These are phyloP conservation scores for Dissostichus mawsoni DNA, from an alignment of 2,113 vertebrate species.

Conservation along the genomic window DNA sequence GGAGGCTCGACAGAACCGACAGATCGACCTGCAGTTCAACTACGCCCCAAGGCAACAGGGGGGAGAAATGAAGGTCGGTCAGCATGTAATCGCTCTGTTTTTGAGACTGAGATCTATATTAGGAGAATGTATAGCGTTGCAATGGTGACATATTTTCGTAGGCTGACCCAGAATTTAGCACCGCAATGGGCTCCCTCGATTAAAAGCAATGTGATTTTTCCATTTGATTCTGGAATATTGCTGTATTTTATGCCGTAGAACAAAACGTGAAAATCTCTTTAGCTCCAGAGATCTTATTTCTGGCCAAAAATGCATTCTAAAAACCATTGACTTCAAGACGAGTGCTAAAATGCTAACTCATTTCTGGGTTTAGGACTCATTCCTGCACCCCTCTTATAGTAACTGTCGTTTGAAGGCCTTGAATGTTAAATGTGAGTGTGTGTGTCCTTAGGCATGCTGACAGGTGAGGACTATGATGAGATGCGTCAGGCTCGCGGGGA, in stretches of 20 bases:
- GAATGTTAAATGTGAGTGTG: not conserved
- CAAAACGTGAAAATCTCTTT: too few relatives aligned
- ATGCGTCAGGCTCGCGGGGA: conserved; percentile 85
- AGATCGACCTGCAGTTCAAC: conserved; percentile 97
- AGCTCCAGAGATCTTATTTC: too few relatives aligned
- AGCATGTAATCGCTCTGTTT: not conserved
- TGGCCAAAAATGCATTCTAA: too few relatives aligned
- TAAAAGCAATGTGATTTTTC: too few relatives aligned
- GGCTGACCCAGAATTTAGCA: too few relatives aligned
- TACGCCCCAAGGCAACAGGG: conserved; percentile 85
- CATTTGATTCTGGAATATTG: too few relatives aligned
- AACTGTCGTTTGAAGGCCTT: not conserved
- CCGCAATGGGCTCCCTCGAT: too few relatives aligned
- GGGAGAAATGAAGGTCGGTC: conserved; percentile 88
- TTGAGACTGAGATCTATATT: not conserved
- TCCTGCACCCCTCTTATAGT: not conserved
- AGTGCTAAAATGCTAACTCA: too few relatives aligned
- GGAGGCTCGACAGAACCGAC: conserved; percentile 96
- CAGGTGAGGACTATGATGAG: conserved; percentile 94
- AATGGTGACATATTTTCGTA: too few relatives aligned
- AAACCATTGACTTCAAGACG: too few relatives aligned
- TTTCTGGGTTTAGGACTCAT: too few relatives aligned
- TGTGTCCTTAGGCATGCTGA: conserved; percentile 82
- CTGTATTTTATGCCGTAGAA: too few relatives aligned
- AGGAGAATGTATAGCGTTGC: not conserved